A percentile compares a stretch with the other conserved stretches of the same genome.
phyloP scores from a whole-genome alignment of 2,888 invertebrate species.

The Acronicta psi region DNA sequence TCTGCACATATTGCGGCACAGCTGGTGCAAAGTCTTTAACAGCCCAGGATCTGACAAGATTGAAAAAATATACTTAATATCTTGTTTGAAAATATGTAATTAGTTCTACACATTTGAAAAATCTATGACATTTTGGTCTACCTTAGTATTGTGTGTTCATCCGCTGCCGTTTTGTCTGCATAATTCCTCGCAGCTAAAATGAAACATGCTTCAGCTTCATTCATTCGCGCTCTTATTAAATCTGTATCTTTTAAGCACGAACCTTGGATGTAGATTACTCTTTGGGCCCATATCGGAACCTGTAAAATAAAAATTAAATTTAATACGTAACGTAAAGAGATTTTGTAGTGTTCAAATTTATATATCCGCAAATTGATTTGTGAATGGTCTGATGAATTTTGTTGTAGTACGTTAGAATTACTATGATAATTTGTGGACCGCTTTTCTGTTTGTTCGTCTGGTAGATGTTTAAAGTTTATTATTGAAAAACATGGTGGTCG shows the following conservation, averaged over 20 bases:
- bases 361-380: too few relatives aligned
- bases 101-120: too few relatives aligned
- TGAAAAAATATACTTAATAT: background rate
- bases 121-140: conserved; percentile 43
- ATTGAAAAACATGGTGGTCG: too few relatives aligned
- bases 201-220: conserved; percentile 99
- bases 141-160: conserved; percentile 92
- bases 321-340: too few relatives aligned
- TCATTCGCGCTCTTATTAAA: conserved; percentile 98
- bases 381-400: too few relatives aligned
- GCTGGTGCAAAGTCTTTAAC: conserved; percentile 99
- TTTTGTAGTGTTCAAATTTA: too few relatives aligned
- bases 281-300: conserved; percentile 98
- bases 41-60: conserved; percentile 95
- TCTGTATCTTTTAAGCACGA: conserved; percentile 99
- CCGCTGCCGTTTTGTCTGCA: conserved; percentile 98
- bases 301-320: conserved; percentile 72
- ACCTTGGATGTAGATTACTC: conserved; percentile 99
- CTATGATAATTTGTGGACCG: too few relatives aligned
- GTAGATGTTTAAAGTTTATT: too few relatives aligned
- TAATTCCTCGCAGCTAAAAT: conserved; percentile 98
- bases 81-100: background rate
- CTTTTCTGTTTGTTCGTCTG: too few relatives aligned
- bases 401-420: too few relatives aligned
- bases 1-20: conserved; percentile 99